Evolutionary conservation across 1,140 invertebrate genomes (phyloP).

Genomic region (Proales similis): DNA sequence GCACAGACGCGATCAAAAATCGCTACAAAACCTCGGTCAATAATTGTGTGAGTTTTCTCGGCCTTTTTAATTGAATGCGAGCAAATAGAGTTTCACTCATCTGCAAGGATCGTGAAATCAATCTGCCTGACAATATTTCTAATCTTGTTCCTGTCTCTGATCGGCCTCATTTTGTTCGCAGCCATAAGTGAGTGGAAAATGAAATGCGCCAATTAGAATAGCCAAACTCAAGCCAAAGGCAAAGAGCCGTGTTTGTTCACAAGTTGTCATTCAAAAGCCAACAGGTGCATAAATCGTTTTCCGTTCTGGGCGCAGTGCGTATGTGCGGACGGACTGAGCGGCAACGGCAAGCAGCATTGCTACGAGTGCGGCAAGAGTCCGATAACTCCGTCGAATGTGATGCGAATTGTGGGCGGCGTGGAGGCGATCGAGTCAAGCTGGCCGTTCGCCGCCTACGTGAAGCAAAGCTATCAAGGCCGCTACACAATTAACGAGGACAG

Average conservation of each 20-base stretch:
- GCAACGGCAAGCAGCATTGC: conserved; percentile 18
- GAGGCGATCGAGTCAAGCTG: neutral
- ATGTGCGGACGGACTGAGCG: conserved; percentile 3
- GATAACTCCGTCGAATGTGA: neutral
- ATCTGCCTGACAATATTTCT: too few relatives aligned
- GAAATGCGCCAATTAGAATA: neutral
- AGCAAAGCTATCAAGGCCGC: conserved; percentile 18
- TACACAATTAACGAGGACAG: conserved; percentile 4
- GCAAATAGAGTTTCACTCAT: too few relatives aligned
- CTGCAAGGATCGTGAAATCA: too few relatives aligned
- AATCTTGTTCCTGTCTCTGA: neutral
- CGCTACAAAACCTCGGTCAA: too few relatives aligned
- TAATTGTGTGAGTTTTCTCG: too few relatives aligned
- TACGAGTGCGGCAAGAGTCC: conserved; percentile 20
- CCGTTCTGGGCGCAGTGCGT: conserved; percentile 34
- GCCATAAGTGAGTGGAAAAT: conserved; percentile 19
- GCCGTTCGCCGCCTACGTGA: conserved; percentile 22
- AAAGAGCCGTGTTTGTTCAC: conserved; percentile 33
- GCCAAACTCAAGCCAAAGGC: neutral
- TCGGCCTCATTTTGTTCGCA: neutral
- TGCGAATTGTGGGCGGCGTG: conserved; percentile 12
- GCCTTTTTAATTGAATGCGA: too few relatives aligned
- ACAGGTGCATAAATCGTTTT: conserved; percentile 25
- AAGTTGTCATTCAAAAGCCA: conserved; percentile 32
- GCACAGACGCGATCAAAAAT: too few relatives aligned